Percentiles rank a stretch among this genome's conserved stretches.
Conservation (phyloP, 2,888 invertebrate genomes). For the Barypeithes pellucidus region DNA sequence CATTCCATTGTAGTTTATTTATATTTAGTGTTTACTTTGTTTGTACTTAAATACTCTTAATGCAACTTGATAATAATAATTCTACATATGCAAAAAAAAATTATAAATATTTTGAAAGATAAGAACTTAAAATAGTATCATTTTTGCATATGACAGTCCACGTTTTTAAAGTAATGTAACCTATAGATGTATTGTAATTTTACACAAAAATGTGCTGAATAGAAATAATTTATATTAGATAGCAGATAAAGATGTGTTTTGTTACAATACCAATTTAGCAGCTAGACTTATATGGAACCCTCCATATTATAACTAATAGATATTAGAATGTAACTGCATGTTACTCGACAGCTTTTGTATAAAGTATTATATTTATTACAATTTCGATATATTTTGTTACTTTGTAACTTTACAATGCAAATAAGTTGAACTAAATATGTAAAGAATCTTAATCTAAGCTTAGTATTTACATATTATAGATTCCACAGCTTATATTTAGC, state of each 20-base stretch:
- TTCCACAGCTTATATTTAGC: not conserved
- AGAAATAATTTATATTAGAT: slow-evolving; percentile 45
- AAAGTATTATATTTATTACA: slow-evolving; percentile 67
- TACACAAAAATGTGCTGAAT: slow-evolving; percentile 56
- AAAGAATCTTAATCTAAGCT: slow-evolving; percentile 24
- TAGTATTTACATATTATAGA: not conserved
- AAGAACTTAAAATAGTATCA: slow-evolving; percentile 58
- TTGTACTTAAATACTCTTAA: slow-evolving; percentile 63
- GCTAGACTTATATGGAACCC: slow-evolving; percentile 71
- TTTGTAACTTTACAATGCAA: slow-evolving; percentile 25
- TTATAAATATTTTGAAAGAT: slow-evolving; percentile 62
- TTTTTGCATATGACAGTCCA: slow-evolving; percentile 70
- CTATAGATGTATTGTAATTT: slow-evolving; percentile 60
- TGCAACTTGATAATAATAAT: slow-evolving; percentile 67
- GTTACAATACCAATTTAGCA: slow-evolving; percentile 63
- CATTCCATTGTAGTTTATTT: slow-evolving; percentile 49
- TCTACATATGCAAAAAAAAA: slow-evolving; percentile 67
- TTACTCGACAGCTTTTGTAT: slow-evolving; percentile 71
- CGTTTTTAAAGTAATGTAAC: slow-evolving; percentile 66
- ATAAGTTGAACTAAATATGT: slow-evolving; percentile 13
- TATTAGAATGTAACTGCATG: slow-evolving; percentile 70
- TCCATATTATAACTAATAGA: slow-evolving; percentile 67
- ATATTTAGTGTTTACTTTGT: slow-evolving; percentile 43
- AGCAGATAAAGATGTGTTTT: slow-evolving; percentile 58
- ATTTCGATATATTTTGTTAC: slow-evolving; percentile 50